Percentiles rank a stretch among this genome's conserved stretches.
Evolutionary conservation across 2,113 vertebrate species (phyloP).

Genomic region (Telmatochromis brichardi): DNA sequence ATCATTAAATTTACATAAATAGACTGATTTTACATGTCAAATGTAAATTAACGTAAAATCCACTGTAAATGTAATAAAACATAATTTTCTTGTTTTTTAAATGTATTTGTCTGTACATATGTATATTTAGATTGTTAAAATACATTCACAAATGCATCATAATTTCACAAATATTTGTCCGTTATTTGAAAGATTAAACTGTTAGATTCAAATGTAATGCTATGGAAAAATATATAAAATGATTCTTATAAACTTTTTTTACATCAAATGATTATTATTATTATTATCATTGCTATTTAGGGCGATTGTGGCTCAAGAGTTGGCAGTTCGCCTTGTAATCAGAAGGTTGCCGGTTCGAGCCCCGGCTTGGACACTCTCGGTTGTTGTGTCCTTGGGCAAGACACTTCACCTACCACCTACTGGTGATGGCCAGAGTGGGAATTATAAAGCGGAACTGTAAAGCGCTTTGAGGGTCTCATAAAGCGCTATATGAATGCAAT

Average conservation of each 20-base stretch:
- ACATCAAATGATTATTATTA: neutral
- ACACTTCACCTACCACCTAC: too few relatives aligned
- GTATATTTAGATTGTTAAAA: neutral
- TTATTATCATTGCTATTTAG: neutral
- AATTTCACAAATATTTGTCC: neutral
- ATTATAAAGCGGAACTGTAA: too few relatives aligned
- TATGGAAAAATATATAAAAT: neutral
- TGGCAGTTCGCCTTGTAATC: neutral
- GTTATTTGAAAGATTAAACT: neutral
- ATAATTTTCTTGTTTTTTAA: neutral
- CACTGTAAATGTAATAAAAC: neutral
- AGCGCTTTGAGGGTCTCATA: too few relatives aligned
- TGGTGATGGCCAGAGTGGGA: too few relatives aligned
- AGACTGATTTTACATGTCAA: neutral
- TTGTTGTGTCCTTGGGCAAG: rapidly evolving
- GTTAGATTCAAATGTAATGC: neutral
- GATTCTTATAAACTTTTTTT: neutral
- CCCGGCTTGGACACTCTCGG: rapidly evolving
- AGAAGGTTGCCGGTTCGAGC: rapidly evolving
- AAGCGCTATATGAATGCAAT: too few relatives aligned
- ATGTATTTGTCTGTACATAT: rapidly evolving
- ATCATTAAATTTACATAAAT: rapidly evolving
- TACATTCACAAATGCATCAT: neutral
- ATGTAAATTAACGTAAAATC: neutral
- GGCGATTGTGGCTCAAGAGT: rapidly evolving